Conservation (phyloP, 2,888 invertebrate species). For the Pandemis corylana region DNA sequence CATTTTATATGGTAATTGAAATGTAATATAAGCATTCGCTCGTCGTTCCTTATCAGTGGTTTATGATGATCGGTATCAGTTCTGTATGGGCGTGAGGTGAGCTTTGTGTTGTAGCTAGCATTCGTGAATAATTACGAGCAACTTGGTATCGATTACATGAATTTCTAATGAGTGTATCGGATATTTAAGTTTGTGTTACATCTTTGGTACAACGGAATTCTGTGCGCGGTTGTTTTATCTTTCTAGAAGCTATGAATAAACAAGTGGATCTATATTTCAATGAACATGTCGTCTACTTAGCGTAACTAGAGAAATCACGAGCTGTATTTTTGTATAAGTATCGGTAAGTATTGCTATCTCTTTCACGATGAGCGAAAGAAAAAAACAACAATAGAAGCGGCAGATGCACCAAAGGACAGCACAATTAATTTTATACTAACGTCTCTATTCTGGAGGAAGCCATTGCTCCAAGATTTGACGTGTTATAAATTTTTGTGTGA, state of each 20-base stretch:
- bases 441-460: conserved; percentile 80
- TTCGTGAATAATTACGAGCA: conserved; percentile 69
- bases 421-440: conserved; percentile 83
- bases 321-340: not conserved
- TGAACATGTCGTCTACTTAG: not conserved
- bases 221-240: conserved; percentile 25
- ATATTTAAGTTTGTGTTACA: conserved; percentile 50
- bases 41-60: conserved; percentile 72
- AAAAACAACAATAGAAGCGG: conserved; percentile 69
- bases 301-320: not conserved
- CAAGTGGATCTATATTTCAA: conserved; percentile 10
- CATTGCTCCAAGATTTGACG: conserved; percentile 82
- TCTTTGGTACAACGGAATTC: conserved; percentile 28
- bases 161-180: conserved; percentile 69
- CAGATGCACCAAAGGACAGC: conserved; percentile 74
- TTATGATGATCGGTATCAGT: conserved; percentile 63
- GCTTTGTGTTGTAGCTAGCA: conserved; percentile 57
- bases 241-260: not conserved
- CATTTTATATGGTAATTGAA: conserved; percentile 84
- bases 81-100: conserved; percentile 52
- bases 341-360: conserved; percentile 7
- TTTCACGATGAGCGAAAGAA: conserved; percentile 45
- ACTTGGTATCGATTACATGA: conserved; percentile 68
- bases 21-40: conserved; percentile 78
- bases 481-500: conserved; percentile 80